These are phyloP conservation scores for Acanthopleura granulata DNA, from an alignment of 2,888 invertebrate species.

Conservation along the genomic window DNA sequence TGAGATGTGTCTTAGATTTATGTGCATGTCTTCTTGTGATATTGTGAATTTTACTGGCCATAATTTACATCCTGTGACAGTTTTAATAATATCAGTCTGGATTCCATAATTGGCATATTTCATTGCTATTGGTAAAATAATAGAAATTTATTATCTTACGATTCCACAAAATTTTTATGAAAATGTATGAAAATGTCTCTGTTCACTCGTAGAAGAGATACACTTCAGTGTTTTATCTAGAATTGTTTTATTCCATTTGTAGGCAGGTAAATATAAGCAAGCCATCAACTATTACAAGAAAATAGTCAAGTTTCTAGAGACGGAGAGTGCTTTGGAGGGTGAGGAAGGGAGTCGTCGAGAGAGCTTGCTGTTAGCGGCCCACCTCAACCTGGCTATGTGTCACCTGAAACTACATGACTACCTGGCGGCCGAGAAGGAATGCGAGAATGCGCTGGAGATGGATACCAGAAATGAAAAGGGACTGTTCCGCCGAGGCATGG, in stretches of 20 bases:
- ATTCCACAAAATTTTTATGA: no score
- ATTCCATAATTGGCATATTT: no score
- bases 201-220: no score
- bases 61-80: no score
- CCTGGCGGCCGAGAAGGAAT: slow-evolving; percentile 81
- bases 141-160: no score
- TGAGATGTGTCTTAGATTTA: neutral
- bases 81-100: no score
- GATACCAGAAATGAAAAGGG: slow-evolving; percentile 89
- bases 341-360: slow-evolving; percentile 71
- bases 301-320: slow-evolving; percentile 77
- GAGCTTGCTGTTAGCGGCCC: slow-evolving; percentile 77
- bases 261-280: slow-evolving; percentile 78
- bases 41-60: no score
- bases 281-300: slow-evolving; percentile 91
- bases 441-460: slow-evolving; percentile 82
- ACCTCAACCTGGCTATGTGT: slow-evolving; percentile 87
- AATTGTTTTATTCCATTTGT: slow-evolving; percentile 22
- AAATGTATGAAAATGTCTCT: no score
- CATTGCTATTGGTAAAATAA: no score
- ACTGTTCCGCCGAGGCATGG: slow-evolving; percentile 86
- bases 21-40: no score
- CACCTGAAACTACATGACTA: slow-evolving; percentile 81
- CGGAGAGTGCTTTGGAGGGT: slow-evolving; percentile 72
- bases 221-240: no score